Percentiles rank a stretch among this genome's conserved stretches.
phyloP scores from a whole-genome alignment of 2,113 vertebrate species.

The Capra hircus region DNA sequence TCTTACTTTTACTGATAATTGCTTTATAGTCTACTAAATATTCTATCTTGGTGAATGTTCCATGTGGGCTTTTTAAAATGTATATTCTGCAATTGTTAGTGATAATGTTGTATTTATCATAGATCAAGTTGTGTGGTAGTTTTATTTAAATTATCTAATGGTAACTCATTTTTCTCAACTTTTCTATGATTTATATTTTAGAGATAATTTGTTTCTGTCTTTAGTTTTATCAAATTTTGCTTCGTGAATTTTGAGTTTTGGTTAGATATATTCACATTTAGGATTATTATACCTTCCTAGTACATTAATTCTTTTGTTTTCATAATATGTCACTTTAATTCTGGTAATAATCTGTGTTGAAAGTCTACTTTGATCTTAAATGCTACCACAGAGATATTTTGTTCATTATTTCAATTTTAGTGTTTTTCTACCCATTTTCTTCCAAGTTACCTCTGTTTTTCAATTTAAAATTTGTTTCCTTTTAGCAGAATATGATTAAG shows the following conservation, averaged over 20 bases:
- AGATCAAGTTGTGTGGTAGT: not conserved
- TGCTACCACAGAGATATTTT: not conserved
- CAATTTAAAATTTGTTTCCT: not conserved
- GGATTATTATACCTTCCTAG: not conserved
- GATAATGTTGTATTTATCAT: not conserved
- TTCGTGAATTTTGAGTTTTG: not conserved
- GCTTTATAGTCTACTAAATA: not conserved
- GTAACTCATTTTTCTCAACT: not conserved
- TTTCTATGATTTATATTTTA: not conserved
- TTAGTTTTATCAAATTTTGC: not conserved
- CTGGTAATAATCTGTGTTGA: not conserved
- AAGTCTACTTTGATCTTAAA: not conserved
- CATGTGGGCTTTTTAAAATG: not conserved
- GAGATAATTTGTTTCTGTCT: not conserved
- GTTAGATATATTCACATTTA: not conserved
- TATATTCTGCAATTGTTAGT: not conserved
- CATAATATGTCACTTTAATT: not conserved
- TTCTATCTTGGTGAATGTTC: not conserved
- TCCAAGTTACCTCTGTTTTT: not conserved
- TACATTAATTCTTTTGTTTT: not conserved
- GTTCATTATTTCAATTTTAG: not conserved
- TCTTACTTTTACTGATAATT: not conserved
- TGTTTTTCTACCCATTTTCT: not conserved
- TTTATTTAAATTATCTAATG: not conserved
- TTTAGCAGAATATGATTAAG: not conserved